These are phyloP conservation scores for Lycia hirtaria DNA, from an alignment of 2,888 invertebrate species.

Conservation along the genomic window DNA sequence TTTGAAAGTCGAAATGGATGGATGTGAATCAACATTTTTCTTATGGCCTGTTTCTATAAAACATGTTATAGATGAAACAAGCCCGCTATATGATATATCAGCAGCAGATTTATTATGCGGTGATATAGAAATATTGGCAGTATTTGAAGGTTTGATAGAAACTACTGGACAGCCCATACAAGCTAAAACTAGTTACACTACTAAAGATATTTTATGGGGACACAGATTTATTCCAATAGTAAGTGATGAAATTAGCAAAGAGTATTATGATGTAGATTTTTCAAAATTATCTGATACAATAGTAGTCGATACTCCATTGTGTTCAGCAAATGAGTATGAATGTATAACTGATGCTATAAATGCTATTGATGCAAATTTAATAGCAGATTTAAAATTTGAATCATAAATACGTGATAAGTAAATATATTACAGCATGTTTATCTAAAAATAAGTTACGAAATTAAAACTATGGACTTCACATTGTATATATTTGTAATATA, in stretches of 20 bases:
- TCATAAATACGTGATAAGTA: background rate
- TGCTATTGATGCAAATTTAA: background rate
- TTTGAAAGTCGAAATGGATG: constrained; percentile 90
- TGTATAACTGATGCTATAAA: constrained; percentile 38
- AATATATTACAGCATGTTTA: too few relatives aligned
- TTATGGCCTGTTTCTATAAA: constrained; percentile 98
- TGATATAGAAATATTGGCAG: constrained; percentile 94
- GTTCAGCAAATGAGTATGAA: constrained; percentile 89
- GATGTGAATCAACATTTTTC: constrained; percentile 95
- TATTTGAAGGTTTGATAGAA: constrained; percentile 95
- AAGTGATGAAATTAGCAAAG: constrained; percentile 88
- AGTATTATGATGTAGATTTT: constrained; percentile 94
- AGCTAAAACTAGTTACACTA: constrained; percentile 92
- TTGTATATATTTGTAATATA: too few relatives aligned
- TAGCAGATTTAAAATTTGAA: background rate
- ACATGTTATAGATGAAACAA: constrained; percentile 93
- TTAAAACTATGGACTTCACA: too few relatives aligned
- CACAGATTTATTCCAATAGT: constrained; percentile 93
- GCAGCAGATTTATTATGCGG: constrained; percentile 94
- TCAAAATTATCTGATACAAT: constrained; percentile 93
- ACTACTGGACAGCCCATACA: constrained; percentile 94
- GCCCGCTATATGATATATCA: constrained; percentile 95
- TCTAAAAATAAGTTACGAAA: background rate
- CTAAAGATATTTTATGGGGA: constrained; percentile 94
- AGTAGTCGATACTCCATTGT: constrained; percentile 94